These are phyloP conservation scores for Anneissia japonica DNA, from an alignment of 35 echinoderm and acorn worm genomes.

Conservation along the genomic window DNA sequence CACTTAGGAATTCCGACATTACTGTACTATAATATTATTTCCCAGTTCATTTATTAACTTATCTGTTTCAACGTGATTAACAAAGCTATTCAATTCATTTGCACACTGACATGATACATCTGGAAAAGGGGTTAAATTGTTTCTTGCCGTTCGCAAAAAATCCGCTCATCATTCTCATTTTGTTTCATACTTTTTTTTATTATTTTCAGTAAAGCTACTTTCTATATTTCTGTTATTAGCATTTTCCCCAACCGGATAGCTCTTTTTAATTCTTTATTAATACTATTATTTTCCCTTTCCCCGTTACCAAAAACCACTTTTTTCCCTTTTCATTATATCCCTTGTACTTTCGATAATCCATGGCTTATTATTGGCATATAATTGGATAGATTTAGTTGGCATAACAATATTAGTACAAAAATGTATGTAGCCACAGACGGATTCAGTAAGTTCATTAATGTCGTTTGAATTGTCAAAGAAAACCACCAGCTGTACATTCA, in stretches of 20 bases:
- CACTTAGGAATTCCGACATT: neutral
- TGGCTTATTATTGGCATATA: constrained; percentile 47
- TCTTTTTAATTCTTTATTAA: constrained; percentile 31
- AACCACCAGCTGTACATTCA: neutral
- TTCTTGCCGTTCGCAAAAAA: neutral
- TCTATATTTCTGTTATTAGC: constrained; percentile 23
- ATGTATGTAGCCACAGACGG: constrained; percentile 23
- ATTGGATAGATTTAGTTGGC: constrained; percentile 16
- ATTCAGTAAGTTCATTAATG: constrained; percentile 39
- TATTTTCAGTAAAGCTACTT: constrained; percentile 35
- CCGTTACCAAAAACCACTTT: neutral
- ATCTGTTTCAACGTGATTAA: neutral
- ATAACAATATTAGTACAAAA: constrained; percentile 21
- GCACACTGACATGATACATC: constrained; percentile 20
- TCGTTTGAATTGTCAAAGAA: neutral
- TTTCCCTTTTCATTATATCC: constrained; percentile 28
- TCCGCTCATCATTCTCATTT: constrained; percentile 43
- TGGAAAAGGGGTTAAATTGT: neutral
- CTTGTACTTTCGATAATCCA: constrained; percentile 38
- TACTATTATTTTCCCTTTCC: constrained; percentile 26
- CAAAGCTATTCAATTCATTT: constrained; percentile 32
- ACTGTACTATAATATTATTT: neutral
- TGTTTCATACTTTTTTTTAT: constrained; percentile 45
- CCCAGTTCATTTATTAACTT: neutral
- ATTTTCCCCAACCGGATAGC: neutral